Conservation (phyloP, 2,797 vertebrate species). For the Thripadectes ignobilis region DNA sequence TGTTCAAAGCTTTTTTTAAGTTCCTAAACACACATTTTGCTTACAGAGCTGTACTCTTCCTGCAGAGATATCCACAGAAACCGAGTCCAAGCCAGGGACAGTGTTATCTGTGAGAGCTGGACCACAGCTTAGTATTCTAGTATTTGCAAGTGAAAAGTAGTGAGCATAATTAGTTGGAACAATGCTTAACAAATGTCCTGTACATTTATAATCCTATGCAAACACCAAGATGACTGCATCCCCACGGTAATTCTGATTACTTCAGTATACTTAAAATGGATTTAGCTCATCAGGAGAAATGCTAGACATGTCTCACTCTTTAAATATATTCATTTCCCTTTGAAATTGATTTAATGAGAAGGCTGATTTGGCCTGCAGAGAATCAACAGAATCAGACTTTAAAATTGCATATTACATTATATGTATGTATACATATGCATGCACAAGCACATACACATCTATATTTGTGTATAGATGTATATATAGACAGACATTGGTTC, state of each 20-base stretch:
- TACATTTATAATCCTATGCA: neutral
- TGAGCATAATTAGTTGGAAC: neutral
- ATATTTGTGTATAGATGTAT: neutral
- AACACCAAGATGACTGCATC: neutral
- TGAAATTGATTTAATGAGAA: constrained; percentile 61
- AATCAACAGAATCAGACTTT: constrained; percentile 51
- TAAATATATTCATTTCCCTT: constrained; percentile 61
- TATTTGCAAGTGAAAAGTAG: neutral
- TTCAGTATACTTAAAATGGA: constrained; percentile 16
- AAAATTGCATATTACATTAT: constrained; percentile 37
- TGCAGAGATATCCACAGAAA: neutral
- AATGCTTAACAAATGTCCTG: neutral
- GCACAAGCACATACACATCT: neutral
- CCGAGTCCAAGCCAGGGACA: neutral
- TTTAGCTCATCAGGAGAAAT: constrained; percentile 52
- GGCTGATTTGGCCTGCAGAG: constrained; percentile 47
- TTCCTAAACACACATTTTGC: neutral
- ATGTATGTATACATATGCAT: constrained; percentile 19
- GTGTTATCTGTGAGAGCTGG: neutral
- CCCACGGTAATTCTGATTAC: neutral
- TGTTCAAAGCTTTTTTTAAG: neutral
- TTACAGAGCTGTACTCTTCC: neutral
- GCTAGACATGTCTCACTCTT: constrained; percentile 55
- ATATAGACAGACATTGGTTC: neutral
- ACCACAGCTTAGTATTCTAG: neutral